Conservation (phyloP, 2,797 vertebrate species). For the Tolypeutes matacus region DNA sequence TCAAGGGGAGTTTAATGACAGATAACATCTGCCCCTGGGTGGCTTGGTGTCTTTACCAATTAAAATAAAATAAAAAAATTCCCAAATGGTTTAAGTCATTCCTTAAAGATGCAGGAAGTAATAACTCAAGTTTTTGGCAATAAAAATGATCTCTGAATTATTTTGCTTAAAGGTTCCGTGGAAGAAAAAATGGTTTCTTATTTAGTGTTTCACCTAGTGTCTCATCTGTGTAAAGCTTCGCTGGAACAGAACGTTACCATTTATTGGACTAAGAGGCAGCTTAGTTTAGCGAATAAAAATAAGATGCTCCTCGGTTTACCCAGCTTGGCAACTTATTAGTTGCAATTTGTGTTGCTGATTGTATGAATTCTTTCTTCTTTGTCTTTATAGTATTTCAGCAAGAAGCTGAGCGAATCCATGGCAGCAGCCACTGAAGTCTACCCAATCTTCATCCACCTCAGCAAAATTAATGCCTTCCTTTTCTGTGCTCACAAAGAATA, state of each 20-base stretch:
- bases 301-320: background rate
- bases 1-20: background rate
- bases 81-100: background rate
- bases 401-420: background rate
- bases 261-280: background rate
- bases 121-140: constrained; percentile 40
- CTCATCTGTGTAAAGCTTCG: constrained; percentile 36
- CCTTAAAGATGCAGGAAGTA: constrained; percentile 36
- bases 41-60: background rate
- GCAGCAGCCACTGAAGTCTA: background rate
- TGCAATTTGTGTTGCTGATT: constrained; percentile 1
- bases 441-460: background rate
- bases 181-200: constrained; percentile 37
- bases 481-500: background rate
- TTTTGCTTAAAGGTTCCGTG: constrained; percentile 70
- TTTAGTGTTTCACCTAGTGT: constrained; percentile 29
- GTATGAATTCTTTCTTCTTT: background rate
- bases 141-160: constrained; percentile 2
- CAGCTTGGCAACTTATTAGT: background rate
- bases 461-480: background rate
- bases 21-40: background rate
- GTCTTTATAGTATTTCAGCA: constrained; percentile 18
- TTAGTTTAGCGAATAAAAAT: background rate
- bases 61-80: background rate
- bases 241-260: background rate